phyloP scores from a whole-genome alignment of 2,888 invertebrate species.

The Leptopilina myrica region DNA sequence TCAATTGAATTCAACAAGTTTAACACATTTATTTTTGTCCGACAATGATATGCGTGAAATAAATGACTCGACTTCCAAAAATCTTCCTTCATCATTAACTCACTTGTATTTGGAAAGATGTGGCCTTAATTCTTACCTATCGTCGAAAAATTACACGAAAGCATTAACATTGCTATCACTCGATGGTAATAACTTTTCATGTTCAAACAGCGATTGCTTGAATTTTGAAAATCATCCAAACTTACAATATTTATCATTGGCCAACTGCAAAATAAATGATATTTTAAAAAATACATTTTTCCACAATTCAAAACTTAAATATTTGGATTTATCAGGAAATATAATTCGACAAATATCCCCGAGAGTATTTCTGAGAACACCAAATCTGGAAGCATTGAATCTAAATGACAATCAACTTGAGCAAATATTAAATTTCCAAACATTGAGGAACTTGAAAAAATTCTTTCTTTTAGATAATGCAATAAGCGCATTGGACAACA shows the following conservation, averaged over 20 bases:
- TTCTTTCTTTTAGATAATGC: too few relatives aligned
- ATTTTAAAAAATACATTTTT: neutral
- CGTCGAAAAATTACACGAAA: neutral
- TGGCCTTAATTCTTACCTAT: slow-evolving; percentile 25
- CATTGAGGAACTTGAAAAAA: neutral
- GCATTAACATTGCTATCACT: slow-evolving; percentile 57
- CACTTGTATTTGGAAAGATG: slow-evolving; percentile 65
- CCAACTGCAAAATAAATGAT: neutral
- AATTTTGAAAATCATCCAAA: neutral
- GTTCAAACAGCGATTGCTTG: slow-evolving; percentile 38
- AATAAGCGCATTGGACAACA: too few relatives aligned
- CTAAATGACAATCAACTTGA: neutral
- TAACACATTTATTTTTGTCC: slow-evolving; percentile 65
- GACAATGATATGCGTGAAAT: slow-evolving; percentile 43
- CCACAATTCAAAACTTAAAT: neutral
- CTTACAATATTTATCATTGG: neutral
- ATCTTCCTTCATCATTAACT: slow-evolving; percentile 60
- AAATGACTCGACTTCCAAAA: neutral
- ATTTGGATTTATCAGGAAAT: neutral
- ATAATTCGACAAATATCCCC: neutral
- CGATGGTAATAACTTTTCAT: slow-evolving; percentile 59
- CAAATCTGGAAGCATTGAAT: neutral
- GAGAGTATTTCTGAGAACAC: neutral
- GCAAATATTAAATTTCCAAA: neutral
- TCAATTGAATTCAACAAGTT: slow-evolving; percentile 50